Evolutionary conservation across 1,140 invertebrate genomes (phyloP).

Genomic region (Helicoverpa armigera): DNA sequence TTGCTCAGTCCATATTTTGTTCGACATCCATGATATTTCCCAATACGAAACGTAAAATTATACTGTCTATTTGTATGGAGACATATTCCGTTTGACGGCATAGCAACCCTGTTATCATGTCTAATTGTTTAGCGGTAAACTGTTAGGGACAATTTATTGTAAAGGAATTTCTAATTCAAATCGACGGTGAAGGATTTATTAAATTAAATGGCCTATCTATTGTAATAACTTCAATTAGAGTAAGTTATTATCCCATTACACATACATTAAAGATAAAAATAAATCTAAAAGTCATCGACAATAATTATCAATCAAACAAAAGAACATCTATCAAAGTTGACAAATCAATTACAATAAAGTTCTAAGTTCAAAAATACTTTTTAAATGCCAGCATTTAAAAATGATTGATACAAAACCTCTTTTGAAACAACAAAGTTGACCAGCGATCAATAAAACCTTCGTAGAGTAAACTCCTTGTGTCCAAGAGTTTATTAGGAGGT

Average conservation of each 20-base stretch:
- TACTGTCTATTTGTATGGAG: background rate
- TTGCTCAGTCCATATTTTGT: background rate
- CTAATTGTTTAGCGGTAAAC: background rate
- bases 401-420: background rate
- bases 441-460: background rate
- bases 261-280: background rate
- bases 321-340: background rate
- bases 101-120: constrained; percentile 6
- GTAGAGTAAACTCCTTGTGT: constrained; percentile 1
- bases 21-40: background rate
- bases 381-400: background rate
- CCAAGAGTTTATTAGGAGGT: constrained; percentile 29
- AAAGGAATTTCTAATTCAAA: background rate
- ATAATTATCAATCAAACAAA: background rate
- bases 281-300: background rate
- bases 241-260: background rate
- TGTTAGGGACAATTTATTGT: background rate
- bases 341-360: background rate
- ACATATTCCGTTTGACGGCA: background rate
- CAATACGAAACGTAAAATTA: constrained; percentile 5
- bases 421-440: background rate
- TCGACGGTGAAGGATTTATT: background rate
- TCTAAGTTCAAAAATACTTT: background rate
- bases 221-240: background rate
- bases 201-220: background rate